phyloP scores from a whole-genome alignment of 2,113 vertebrate genomes.

The Fukomys damarensis region DNA sequence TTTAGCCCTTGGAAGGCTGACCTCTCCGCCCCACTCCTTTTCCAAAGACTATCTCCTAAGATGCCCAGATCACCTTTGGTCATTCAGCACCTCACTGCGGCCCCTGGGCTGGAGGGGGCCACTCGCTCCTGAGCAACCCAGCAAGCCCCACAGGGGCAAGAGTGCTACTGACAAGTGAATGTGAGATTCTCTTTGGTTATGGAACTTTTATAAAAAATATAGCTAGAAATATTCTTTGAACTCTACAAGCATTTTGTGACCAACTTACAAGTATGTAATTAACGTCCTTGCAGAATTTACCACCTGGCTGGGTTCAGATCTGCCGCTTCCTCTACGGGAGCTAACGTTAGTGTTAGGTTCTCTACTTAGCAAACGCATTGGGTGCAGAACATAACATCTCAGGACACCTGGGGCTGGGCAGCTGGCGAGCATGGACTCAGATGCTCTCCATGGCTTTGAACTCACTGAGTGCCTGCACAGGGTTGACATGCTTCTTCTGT shows the following conservation, averaged over 20 bases:
- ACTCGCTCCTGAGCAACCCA: not conserved
- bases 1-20: not conserved
- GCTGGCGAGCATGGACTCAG: slow-evolving; percentile 82
- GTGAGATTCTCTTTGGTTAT: slow-evolving; percentile 86
- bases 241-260: slow-evolving; percentile 80
- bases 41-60: not conserved
- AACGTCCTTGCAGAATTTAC: slow-evolving; percentile 66
- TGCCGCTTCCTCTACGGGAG: slow-evolving; percentile 61
- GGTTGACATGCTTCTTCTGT: slow-evolving; percentile 97
- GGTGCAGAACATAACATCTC: slow-evolving; percentile 69
- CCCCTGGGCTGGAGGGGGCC: not conserved
- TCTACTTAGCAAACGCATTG: slow-evolving; percentile 84
- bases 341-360: slow-evolving; percentile 81
- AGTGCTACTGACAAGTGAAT: slow-evolving; percentile 65
- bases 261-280: slow-evolving; percentile 54
- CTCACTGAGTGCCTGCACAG: slow-evolving; percentile 97
- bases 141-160: slow-evolving; percentile 42
- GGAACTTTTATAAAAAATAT: slow-evolving; percentile 78
- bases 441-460: slow-evolving; percentile 99
- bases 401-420: not conserved
- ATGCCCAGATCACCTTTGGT: not conserved
- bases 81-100: not conserved
- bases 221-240: slow-evolving; percentile 81
- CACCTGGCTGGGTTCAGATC: slow-evolving; percentile 61
- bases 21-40: not conserved